Conservation (phyloP, 2,797 vertebrate species). For the Schizopygopsis malacanthus region DNA sequence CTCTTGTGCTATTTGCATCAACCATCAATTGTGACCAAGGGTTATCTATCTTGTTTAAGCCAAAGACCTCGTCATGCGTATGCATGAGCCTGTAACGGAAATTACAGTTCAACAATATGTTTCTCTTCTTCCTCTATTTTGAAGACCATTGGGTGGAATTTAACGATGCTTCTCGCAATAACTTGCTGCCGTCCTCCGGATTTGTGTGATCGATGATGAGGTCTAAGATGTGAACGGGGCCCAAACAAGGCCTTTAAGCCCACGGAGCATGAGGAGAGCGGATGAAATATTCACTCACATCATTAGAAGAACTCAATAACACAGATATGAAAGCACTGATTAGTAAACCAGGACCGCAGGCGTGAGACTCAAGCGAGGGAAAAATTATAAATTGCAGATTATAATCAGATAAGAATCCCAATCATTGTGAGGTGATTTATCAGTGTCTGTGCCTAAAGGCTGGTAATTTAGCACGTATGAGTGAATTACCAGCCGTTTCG, state of each 20-base stretch:
- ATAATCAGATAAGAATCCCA: conserved; percentile 65
- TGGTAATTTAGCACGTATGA: conserved; percentile 60
- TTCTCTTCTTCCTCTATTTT: conserved; percentile 39
- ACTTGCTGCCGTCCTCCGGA: conserved; percentile 43
- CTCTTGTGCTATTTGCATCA: conserved; percentile 49
- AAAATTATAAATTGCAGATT: conserved; percentile 64
- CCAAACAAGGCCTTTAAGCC: conserved; percentile 55
- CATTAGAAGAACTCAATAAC: conserved; percentile 57
- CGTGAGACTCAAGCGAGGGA: conserved; percentile 52
- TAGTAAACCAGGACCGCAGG: conserved; percentile 53
- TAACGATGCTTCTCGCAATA: conserved; percentile 46
- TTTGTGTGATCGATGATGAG: conserved; percentile 58
- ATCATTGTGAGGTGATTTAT: conserved; percentile 63
- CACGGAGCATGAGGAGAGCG: conserved; percentile 42
- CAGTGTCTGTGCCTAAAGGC: conserved; percentile 61
- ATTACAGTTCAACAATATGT: conserved; percentile 50
- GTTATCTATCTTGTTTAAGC: conserved; percentile 54
- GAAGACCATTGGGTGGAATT: conserved; percentile 44
- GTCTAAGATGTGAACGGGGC: conserved; percentile 51
- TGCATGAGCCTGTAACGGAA: conserved; percentile 47
- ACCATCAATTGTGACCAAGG: conserved; percentile 45
- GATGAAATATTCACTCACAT: conserved; percentile 60
- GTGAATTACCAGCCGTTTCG: conserved; percentile 65
- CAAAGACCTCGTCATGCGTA: conserved; percentile 43
- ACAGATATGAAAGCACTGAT: conserved; percentile 57